Percentiles rank a stretch among this genome's conserved stretches.
Conservation (phyloP, 2,113 vertebrate species). For the Poecilia latipinna region DNA sequence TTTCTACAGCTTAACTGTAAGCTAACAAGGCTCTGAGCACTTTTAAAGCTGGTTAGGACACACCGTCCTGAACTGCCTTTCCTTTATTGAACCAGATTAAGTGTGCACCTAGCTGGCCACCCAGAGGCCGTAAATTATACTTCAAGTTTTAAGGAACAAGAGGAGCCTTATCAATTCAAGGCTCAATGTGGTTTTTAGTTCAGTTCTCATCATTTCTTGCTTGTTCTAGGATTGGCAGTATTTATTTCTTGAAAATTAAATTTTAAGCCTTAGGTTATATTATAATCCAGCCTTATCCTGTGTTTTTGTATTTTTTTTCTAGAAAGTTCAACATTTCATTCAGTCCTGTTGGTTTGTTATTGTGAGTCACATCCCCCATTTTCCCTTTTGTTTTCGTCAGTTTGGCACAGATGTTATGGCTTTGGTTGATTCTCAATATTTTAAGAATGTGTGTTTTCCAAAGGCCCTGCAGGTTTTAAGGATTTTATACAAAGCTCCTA, state of each 20-base stretch:
- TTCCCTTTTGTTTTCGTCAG: constrained; percentile 20
- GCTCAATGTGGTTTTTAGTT: neutral
- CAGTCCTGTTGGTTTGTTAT: constrained; percentile 8
- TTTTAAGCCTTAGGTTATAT: constrained; percentile 26
- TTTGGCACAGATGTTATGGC: constrained; percentile 19
- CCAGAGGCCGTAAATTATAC: neutral
- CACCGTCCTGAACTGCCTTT: neutral
- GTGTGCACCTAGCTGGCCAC: constrained; percentile 2
- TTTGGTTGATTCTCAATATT: constrained; percentile 38
- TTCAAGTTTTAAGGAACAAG: constrained; percentile 11
- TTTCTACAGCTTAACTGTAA: neutral
- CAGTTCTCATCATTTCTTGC: neutral
- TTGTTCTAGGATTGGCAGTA: neutral
- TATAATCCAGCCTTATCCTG: constrained; percentile 8
- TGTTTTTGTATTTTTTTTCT: neutral
- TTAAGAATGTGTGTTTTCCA: constrained; percentile 20
- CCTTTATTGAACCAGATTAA: neutral
- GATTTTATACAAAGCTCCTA: constrained; percentile 33
- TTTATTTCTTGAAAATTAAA: neutral
- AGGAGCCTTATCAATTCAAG: constrained; percentile 22
- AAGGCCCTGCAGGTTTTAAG: constrained; percentile 17
- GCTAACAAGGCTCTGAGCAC: neutral
- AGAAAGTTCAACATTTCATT: constrained; percentile 18
- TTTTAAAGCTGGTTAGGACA: constrained; percentile 5
- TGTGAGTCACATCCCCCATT: constrained; percentile 16